Conservation (phyloP, 2,113 vertebrate genomes). For the Pimephales promelas region DNA sequence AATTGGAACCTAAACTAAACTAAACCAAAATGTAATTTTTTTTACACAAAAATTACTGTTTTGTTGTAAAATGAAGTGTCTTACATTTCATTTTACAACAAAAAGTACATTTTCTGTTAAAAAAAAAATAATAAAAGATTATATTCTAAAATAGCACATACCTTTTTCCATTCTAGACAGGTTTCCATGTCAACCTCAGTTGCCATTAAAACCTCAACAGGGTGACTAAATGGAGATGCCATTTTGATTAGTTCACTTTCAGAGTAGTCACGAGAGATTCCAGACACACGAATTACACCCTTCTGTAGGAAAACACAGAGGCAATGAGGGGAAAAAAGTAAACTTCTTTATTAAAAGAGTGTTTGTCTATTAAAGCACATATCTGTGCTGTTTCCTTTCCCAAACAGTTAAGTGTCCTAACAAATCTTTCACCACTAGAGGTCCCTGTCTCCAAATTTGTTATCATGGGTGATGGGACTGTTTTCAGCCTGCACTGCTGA, state of each 20-base stretch:
- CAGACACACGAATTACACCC: constrained; percentile 38
- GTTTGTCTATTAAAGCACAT: background rate
- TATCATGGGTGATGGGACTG: background rate
- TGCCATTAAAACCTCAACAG: constrained; percentile 24
- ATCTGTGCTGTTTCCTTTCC: background rate
- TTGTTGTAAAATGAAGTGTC: too few relatives aligned
- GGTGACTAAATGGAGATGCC: constrained; percentile 30
- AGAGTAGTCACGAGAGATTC: constrained; percentile 26
- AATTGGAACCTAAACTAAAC: too few relatives aligned
- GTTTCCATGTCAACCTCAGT: constrained; percentile 13
- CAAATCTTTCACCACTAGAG: background rate
- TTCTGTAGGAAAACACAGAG: background rate
- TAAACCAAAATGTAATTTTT: too few relatives aligned
- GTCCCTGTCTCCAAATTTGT: background rate
- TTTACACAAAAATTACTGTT: too few relatives aligned
- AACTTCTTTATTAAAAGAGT: background rate
- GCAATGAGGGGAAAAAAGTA: background rate
- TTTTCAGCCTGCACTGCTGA: background rate
- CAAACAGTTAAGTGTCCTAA: background rate
- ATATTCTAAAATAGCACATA: background rate
- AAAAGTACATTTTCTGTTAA: too few relatives aligned
- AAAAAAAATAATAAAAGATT: too few relatives aligned
- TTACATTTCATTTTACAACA: too few relatives aligned
- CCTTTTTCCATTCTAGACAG: constrained; percentile 24
- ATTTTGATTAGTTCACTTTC: constrained; percentile 31